phyloP scores from a whole-genome alignment of 2,797 vertebrate genomes.

The Rhinogobio ventralis region DNA sequence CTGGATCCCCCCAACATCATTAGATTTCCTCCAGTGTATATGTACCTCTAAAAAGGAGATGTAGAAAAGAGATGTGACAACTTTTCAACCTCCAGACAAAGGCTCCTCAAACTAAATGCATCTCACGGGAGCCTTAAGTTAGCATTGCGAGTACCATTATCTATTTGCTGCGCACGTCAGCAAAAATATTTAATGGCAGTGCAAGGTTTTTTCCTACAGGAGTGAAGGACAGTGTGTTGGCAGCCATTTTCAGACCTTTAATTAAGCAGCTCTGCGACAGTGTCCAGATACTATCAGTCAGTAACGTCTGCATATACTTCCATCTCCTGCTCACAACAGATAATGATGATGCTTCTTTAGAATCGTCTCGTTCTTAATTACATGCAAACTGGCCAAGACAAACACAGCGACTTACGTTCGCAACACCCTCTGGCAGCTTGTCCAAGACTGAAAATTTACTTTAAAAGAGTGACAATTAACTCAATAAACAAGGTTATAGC shows the following conservation, averaged over 20 bases:
- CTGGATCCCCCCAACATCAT: neutral
- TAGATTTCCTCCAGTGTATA: neutral
- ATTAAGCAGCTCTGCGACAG: conserved; percentile 57
- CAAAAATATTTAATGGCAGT: conserved; percentile 34
- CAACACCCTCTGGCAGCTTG: conserved; percentile 16
- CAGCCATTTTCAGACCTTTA: conserved; percentile 55
- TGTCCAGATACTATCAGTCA: conserved; percentile 55
- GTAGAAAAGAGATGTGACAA: conserved; percentile 4
- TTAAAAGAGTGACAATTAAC: conserved; percentile 40
- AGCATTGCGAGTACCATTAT: conserved; percentile 12
- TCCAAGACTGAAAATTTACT: conserved; percentile 20
- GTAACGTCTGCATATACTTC: conserved; percentile 50
- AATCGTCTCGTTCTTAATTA: conserved; percentile 38
- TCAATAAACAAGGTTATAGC: conserved; percentile 35
- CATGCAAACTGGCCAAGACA: conserved; percentile 19
- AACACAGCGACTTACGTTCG: neutral
- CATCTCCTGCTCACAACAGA: conserved; percentile 41
- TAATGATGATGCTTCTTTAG: conserved; percentile 51
- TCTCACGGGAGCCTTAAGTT: conserved; percentile 12
- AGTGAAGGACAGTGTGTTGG: conserved; percentile 48
- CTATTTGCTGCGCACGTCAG: conserved; percentile 18
- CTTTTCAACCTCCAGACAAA: conserved; percentile 10
- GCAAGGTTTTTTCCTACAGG: conserved; percentile 26
- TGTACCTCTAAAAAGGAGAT: neutral
- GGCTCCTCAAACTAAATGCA: neutral